Base-by-base conservation (phyloP, 1,140 invertebrate species). In the Pseudomyrmex gracilis region DNA sequence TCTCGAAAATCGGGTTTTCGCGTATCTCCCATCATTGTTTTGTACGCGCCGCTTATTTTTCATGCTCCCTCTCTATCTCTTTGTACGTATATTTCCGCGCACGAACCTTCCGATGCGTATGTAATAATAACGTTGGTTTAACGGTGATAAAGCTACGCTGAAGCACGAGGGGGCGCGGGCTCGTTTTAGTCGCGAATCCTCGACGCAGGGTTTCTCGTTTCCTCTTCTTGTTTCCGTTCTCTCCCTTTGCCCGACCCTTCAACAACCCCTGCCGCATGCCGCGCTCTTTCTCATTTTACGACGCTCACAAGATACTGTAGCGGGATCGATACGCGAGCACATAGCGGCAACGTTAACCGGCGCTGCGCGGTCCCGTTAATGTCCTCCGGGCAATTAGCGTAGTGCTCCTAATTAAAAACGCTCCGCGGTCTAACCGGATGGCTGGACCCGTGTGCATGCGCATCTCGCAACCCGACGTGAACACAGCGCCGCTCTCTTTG, bases 91-190 rank as follows among this genome's bases (percentile, higher is more conserved):
- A 34, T 34, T 34, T 7, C 34, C 34, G 34, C 34, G 34, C 34
- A 34, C 34, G 34, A 76, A 83, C 71, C 83, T 82, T 83, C 70
- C 83, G 82, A 88, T 84, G 87, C 80, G 34, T 34, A 73, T 85
- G 87, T 73, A 89, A 91, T 89, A 85, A 92, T 87, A 86, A 90
- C 86, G 85, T 85, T 87, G 78, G 73, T 86, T 89, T 86, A 86
- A 87, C 77, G 58, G 57, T 85, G 77, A 91, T 90, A 87, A 89
- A 90, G 83, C 83, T 86, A 87, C 77, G 83, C 85, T 51, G 71
- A 83, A 63, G 64, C 61, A 34, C 34, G 34, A 34, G 34, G 34
- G n/a, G n/a, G n/a, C n/a, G 5, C 55, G 85, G 60, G 61, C 49
- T 73, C 71, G 78, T 63, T 66, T 64, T 7, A 34, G 34, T 34